Evolutionary conservation across 2,797 vertebrate genomes (phyloP).

Genomic region (Erethizon dorsatum): DNA sequence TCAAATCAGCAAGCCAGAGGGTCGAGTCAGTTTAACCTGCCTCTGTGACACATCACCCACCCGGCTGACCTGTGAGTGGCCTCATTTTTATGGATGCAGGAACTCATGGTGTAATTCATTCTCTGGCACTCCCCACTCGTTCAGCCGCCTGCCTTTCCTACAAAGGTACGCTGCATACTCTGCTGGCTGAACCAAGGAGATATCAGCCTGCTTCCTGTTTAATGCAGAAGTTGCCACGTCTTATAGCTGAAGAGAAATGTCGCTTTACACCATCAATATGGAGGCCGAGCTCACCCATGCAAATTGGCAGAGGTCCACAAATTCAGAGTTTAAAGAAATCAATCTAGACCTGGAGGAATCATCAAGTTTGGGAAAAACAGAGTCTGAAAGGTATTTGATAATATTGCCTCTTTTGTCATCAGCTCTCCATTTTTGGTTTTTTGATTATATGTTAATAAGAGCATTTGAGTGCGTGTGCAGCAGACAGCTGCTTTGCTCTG

Average conservation of each 20-base stretch:
- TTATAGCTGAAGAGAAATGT: slow-evolving; percentile 65
- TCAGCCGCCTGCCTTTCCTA: slow-evolving; percentile 76
- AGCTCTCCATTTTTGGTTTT: slow-evolving; percentile 19
- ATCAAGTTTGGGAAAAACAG: slow-evolving; percentile 56
- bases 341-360: slow-evolving; percentile 22
- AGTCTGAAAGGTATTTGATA: slow-evolving; percentile 50
- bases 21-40: slow-evolving; percentile 85
- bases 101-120: slow-evolving; percentile 84
- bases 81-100: slow-evolving; percentile 86
- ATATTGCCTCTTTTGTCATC: slow-evolving; percentile 57
- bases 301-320: slow-evolving; percentile 66
- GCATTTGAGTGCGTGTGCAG: neutral
- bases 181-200: slow-evolving; percentile 69
- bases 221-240: slow-evolving; percentile 62
- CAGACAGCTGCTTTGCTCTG: slow-evolving; percentile 20
- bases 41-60: slow-evolving; percentile 83
- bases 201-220: slow-evolving; percentile 71
- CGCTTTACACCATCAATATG: neutral
- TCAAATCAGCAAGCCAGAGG: slow-evolving; percentile 60
- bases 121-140: slow-evolving; percentile 80
- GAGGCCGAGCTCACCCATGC: slow-evolving; percentile 56
- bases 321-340: slow-evolving; percentile 47
- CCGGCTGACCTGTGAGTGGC: slow-evolving; percentile 79
- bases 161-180: slow-evolving; percentile 69
- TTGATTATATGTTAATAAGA: slow-evolving; percentile 52